Conservation (phyloP, 2,888 invertebrate species). For the Agrochola lota region DNA sequence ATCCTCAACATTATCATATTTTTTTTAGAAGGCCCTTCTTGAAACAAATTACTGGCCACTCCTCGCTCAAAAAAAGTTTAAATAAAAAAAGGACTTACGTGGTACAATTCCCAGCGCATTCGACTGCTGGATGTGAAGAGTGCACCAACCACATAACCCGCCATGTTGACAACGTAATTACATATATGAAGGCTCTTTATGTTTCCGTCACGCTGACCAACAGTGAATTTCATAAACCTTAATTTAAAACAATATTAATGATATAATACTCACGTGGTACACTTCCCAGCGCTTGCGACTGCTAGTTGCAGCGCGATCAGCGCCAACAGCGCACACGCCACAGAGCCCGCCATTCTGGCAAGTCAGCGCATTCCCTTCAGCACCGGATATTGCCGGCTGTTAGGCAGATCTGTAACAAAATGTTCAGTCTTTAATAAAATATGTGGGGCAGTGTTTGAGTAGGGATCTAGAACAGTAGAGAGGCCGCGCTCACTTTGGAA, state of each 20-base stretch:
- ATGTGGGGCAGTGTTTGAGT: slow-evolving; percentile 17
- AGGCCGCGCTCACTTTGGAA: too few relatives aligned
- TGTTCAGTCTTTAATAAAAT: slow-evolving; percentile 38
- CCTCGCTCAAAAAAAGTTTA: not conserved
- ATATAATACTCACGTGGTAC: slow-evolving; percentile 83
- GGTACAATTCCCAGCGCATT: slow-evolving; percentile 79
- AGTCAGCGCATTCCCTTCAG: slow-evolving; percentile 81
- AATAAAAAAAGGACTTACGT: too few relatives aligned
- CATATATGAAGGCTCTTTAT: not conserved
- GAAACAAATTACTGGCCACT: not conserved
- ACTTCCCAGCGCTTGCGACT: slow-evolving; percentile 82
- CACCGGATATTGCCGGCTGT: slow-evolving; percentile 63
- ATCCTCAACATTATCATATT: too few relatives aligned
- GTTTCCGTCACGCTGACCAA: not conserved
- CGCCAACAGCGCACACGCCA: slow-evolving; percentile 70
- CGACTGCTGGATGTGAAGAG: slow-evolving; percentile 76
- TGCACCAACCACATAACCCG: too few relatives aligned
- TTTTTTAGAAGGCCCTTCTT: too few relatives aligned
- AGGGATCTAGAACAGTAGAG: not conserved
- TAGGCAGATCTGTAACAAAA: slow-evolving; percentile 68
- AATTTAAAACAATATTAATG: not conserved
- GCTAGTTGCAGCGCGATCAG: slow-evolving; percentile 80
- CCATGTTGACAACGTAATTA: not conserved
- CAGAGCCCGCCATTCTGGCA: slow-evolving; percentile 77
- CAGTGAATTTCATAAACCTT: not conserved